These are phyloP conservation scores for Dendrolimus houi DNA, from an alignment of 2,888 invertebrate genomes.

Conservation along the genomic window DNA sequence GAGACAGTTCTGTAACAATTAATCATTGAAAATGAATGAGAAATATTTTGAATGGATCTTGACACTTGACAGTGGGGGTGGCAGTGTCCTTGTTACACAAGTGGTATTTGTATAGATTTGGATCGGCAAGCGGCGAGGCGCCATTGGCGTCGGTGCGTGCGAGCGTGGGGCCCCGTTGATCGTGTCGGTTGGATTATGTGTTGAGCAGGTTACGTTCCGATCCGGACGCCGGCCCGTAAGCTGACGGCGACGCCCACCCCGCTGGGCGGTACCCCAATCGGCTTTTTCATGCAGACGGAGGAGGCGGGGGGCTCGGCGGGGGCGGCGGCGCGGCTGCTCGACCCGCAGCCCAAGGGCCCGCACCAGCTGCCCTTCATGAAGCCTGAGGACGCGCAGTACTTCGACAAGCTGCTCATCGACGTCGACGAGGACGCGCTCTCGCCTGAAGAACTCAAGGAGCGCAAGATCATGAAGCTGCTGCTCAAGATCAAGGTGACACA, in stretches of 20 bases:
- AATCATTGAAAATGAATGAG: no score
- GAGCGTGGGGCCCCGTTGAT: background rate
- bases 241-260: conserved; percentile 99
- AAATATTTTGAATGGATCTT: no score
- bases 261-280: conserved; percentile 92
- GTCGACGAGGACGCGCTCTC: conserved; percentile 97
- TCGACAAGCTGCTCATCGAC: conserved; percentile 97
- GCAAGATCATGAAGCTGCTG: conserved; percentile 99
- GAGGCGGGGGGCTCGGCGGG: conserved; percentile 89
- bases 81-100: no score
- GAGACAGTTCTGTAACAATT: no score
- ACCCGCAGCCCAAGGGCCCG: conserved; percentile 96
- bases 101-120: background rate
- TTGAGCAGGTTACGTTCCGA: conserved; percentile 90
- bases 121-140: background rate
- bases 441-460: conserved; percentile 98
- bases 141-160: background rate
- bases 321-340: conserved; percentile 87
- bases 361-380: conserved; percentile 98
- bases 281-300: conserved; percentile 96
- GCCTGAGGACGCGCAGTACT: conserved; percentile 99
- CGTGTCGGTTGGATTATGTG: conserved; percentile 32
- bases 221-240: conserved; percentile 98
- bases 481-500: conserved; percentile 93
- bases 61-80: no score